Evolutionary conservation across 2,888 invertebrate genomes (phyloP).

Genomic region (Epirrhoe alternata): DNA sequence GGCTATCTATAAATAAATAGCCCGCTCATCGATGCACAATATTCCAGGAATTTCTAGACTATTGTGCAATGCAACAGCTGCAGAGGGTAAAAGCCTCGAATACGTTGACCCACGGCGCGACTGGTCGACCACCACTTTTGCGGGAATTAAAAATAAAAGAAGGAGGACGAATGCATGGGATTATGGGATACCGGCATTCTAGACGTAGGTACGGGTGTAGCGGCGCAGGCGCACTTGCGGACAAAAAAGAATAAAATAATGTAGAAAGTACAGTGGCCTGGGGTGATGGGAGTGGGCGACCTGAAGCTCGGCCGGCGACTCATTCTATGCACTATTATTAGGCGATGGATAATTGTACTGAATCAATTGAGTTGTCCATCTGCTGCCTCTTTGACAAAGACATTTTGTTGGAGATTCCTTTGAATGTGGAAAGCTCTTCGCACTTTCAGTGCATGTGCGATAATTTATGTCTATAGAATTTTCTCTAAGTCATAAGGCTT

Average conservation of each 20-base stretch:
- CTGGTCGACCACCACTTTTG: slow-evolving; percentile 77
- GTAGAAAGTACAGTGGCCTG: slow-evolving; percentile 72
- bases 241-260: slow-evolving; percentile 65
- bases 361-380: slow-evolving; percentile 37
- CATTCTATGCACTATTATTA: slow-evolving; percentile 42
- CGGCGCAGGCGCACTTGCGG: slow-evolving; percentile 42
- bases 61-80: slow-evolving; percentile 84
- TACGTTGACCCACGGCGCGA: slow-evolving; percentile 73
- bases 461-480: background rate
- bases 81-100: slow-evolving; percentile 75
- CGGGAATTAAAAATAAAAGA: slow-evolving; percentile 79
- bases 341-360: slow-evolving; percentile 36
- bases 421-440: background rate
- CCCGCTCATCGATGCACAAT: slow-evolving; percentile 58
- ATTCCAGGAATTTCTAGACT: slow-evolving; percentile 74
- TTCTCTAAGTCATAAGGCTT: background rate
- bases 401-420: slow-evolving; percentile 64
- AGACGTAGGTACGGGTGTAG: slow-evolving; percentile 60
- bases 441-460: background rate
- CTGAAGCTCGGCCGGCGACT: slow-evolving; percentile 55
- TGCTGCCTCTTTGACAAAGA: slow-evolving; percentile 51
- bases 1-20: slow-evolving; percentile 55
- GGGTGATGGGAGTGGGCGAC: slow-evolving; percentile 60
- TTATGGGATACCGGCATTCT: slow-evolving; percentile 72
- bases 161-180: slow-evolving; percentile 70